phyloP scores from a whole-genome alignment of 2,797 vertebrate species.

The Sebastes dallii region DNA sequence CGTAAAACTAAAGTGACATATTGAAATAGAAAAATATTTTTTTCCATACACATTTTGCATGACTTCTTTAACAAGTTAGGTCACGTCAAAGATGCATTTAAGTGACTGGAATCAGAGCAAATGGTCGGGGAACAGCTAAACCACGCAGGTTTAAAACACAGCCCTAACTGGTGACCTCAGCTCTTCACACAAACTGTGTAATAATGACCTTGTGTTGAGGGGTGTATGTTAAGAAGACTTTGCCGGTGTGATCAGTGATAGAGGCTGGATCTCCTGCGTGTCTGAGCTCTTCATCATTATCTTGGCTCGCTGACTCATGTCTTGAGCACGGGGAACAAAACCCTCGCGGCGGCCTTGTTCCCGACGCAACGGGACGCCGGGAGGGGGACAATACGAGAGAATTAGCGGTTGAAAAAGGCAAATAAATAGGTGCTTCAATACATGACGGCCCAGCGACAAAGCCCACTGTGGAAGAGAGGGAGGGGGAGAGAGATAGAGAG shows the following conservation, averaged over 20 bases:
- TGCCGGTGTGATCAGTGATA: conserved; percentile 38
- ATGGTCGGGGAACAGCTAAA: not conserved
- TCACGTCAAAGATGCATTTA: not conserved
- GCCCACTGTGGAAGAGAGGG: conserved; percentile 67
- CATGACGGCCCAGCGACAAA: conserved; percentile 94
- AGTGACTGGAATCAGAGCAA: not conserved
- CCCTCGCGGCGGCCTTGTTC: conserved; percentile 86
- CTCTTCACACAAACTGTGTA: conserved; percentile 12
- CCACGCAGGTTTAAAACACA: conserved; percentile 10
- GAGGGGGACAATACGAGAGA: conserved; percentile 89
- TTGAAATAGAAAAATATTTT: not conserved
- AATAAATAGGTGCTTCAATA: conserved; percentile 96
- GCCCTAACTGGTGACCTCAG: conserved; percentile 21
- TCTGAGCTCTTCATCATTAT: conserved; percentile 81
- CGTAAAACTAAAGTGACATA: not conserved
- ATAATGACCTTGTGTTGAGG: conserved; percentile 27
- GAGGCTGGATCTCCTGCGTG: conserved; percentile 58
- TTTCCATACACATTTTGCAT: not conserved
- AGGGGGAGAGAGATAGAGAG: not conserved
- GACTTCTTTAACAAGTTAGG: not conserved
- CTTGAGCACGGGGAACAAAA: conserved; percentile 79
- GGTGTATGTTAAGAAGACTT: conserved; percentile 24
- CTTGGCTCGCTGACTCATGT: conserved; percentile 84
- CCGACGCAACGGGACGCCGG: conserved; percentile 82
- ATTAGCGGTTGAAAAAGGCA: conserved; percentile 93